A percentile compares a stretch with the other conserved stretches of the same genome.
Conservation (phyloP, 23 tunicate genomes). For the Oikopleura vanhoeffeni region DNA sequence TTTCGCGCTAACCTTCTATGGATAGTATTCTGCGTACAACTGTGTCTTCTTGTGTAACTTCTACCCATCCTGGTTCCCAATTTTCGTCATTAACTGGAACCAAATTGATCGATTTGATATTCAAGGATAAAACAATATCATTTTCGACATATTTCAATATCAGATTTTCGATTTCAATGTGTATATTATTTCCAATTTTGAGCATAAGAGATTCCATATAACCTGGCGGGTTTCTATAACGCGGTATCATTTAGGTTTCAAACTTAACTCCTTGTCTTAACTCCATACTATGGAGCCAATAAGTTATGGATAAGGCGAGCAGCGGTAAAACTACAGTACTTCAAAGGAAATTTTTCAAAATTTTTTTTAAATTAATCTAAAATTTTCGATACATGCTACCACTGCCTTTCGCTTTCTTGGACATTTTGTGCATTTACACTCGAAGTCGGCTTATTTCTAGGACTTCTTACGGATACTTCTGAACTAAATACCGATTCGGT, state of each 20-base stretch:
- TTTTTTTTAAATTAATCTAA: too few species aligned
- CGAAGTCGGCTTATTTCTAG: too few species aligned
- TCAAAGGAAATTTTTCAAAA: too few species aligned
- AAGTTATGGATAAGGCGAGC: not conserved
- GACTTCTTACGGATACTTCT: too few species aligned
- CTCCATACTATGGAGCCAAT: not conserved
- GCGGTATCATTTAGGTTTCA: not conserved
- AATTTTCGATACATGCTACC: too few species aligned
- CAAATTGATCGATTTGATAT: not conserved
- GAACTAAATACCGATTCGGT: too few species aligned
- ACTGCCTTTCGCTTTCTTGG: too few species aligned
- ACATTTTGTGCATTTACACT: too few species aligned
- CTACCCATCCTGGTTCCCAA: not conserved
- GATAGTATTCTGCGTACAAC: not conserved
- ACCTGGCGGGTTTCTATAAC: not conserved
- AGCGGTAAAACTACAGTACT: too few species aligned
- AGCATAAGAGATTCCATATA: not conserved
- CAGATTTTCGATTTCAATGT: not conserved
- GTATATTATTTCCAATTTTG: not conserved
- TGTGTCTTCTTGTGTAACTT: not conserved
- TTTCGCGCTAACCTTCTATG: too few species aligned
- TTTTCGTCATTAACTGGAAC: not conserved
- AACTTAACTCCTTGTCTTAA: not conserved
- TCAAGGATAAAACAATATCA: not conserved
- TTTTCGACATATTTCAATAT: not conserved